These are phyloP conservation scores for Drosophila barbarae DNA, from an alignment of 2,888 invertebrate genomes.

Conservation along the genomic window DNA sequence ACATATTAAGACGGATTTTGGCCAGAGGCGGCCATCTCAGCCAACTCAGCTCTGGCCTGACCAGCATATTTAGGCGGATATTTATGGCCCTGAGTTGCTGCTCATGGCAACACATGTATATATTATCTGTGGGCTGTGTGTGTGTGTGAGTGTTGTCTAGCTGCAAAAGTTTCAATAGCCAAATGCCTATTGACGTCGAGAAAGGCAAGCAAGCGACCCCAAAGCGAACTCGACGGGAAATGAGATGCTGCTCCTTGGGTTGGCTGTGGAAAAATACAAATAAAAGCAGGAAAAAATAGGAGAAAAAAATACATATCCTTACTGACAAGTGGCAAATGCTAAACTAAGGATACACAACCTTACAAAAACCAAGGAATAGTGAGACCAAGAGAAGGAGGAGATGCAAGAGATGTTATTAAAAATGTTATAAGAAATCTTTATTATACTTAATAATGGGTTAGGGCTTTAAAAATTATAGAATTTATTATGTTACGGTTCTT, in stretches of 20 bases:
- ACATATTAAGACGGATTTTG: constrained; percentile 73
- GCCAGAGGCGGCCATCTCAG: constrained; percentile 54
- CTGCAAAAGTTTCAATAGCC: constrained; percentile 62
- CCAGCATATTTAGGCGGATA: constrained; percentile 73
- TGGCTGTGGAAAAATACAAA: constrained; percentile 32
- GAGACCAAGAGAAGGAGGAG: neutral
- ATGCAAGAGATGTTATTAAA: neutral
- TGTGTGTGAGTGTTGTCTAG: constrained; percentile 3
- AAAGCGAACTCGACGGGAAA: constrained; percentile 55
- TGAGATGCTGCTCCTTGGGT: constrained; percentile 55
- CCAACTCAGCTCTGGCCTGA: constrained; percentile 49
- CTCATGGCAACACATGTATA: constrained; percentile 30
- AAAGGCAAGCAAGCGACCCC: constrained; percentile 12
- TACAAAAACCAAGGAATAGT: constrained; percentile 18
- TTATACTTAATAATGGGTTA: too few species aligned
- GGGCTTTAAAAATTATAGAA: too few species aligned
- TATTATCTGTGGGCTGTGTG: constrained; percentile 22
- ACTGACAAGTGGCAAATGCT: constrained; percentile 46
- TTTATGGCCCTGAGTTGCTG: constrained; percentile 60
- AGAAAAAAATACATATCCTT: constrained; percentile 9
- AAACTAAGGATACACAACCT: constrained; percentile 13
- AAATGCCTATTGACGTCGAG: constrained; percentile 66
- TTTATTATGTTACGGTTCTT: too few species aligned
- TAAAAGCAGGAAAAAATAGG: neutral
- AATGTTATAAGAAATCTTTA: neutral